These are phyloP conservation scores for Tolypeutes matacus DNA, from an alignment of 2,797 vertebrate species.

Conservation along the genomic window DNA sequence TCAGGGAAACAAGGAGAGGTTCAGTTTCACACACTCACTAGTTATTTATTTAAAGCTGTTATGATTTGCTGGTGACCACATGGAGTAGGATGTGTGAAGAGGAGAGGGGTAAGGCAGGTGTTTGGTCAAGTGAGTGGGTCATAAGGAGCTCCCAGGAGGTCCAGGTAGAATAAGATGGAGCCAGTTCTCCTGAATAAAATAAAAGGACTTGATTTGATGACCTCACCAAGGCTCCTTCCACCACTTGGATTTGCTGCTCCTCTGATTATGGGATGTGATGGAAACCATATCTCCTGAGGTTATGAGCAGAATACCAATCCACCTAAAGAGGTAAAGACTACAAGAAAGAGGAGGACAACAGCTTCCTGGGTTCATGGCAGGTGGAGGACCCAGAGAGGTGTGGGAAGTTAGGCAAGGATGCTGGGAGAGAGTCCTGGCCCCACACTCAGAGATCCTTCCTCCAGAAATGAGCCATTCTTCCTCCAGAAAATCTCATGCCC, in stretches of 20 bases:
- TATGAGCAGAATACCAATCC: neutral
- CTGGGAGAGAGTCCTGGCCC: neutral
- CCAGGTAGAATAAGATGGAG: neutral
- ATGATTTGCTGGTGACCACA: neutral
- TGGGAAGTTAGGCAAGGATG: neutral
- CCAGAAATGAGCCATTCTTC: neutral
- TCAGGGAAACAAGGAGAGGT: neutral
- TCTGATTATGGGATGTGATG: neutral
- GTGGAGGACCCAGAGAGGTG: too few relatives aligned
- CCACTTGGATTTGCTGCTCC: neutral
- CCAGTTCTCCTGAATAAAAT: neutral
- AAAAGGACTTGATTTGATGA: neutral
- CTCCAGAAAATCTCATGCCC: slow-evolving; percentile 60
- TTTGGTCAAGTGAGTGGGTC: too few relatives aligned
- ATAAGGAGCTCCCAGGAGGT: neutral
- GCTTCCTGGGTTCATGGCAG: neutral
- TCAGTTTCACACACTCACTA: neutral
- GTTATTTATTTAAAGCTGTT: neutral
- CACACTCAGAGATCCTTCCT: neutral
- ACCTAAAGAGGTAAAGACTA: neutral
- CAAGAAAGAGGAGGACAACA: neutral
- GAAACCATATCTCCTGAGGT: neutral
- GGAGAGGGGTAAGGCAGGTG: neutral
- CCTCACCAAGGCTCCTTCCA: neutral
- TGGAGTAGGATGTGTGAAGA: neutral